phyloP scores from a whole-genome alignment of 2,113 vertebrate genomes.

The Oxyruncus cristatus region DNA sequence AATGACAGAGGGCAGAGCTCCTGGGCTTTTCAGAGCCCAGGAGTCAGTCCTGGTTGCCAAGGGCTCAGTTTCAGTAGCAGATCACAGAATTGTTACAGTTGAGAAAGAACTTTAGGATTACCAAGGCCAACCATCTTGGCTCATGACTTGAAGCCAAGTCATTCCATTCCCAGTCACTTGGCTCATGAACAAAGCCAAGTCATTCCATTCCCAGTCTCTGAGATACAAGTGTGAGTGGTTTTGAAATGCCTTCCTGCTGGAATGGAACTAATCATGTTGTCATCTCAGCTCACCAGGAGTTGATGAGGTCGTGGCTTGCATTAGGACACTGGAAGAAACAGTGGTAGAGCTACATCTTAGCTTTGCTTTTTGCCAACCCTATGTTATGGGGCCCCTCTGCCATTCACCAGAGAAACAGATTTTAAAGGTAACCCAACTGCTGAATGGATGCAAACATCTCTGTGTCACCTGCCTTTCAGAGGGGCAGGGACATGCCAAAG shows the following conservation, averaged over 20 bases:
- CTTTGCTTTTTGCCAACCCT: not conserved
- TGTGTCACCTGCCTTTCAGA: not conserved
- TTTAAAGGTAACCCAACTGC: not conserved
- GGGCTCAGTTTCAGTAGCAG: not conserved
- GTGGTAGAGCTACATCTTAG: not conserved
- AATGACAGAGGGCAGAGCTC: not conserved
- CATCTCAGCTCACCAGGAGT: not conserved
- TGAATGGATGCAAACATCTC: not conserved
- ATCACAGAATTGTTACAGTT: not conserved
- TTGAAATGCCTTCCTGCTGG: not conserved
- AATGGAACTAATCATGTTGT: not conserved
- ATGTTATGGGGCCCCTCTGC: not conserved
- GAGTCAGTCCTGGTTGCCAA: not conserved
- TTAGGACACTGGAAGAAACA: not conserved
- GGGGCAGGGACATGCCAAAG: not conserved
- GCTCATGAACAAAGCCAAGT: not conserved
- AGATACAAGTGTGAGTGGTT: not conserved
- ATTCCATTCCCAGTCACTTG: not conserved
- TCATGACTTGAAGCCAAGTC: not conserved
- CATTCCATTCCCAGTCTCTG: not conserved
- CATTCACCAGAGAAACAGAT: rapidly evolving
- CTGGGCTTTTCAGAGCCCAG: not conserved
- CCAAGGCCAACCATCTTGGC: not conserved
- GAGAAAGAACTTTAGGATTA: not conserved
- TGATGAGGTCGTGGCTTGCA: rapidly evolving